These are phyloP conservation scores for Plagodis dolabraria DNA, from an alignment of 2,888 invertebrate genomes.

Conservation along the genomic window DNA sequence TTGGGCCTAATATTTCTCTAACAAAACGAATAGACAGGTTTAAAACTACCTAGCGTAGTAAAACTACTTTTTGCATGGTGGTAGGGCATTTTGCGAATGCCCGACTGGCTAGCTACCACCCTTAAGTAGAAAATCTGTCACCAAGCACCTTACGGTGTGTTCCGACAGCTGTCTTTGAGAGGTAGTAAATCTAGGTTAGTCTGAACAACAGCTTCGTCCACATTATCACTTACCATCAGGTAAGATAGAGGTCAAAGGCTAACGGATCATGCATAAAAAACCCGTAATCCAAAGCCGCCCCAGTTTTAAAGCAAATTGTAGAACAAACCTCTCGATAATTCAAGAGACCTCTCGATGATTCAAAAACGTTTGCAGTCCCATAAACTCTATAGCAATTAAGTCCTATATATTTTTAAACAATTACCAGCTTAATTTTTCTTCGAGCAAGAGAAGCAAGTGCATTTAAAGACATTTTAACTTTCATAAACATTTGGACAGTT, in stretches of 20 bases:
- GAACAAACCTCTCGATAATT: conserved; percentile 27
- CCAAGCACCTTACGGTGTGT: too few species aligned
- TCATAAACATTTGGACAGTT: conserved; percentile 60
- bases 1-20: conserved; percentile 3
- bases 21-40: conserved; percentile 11
- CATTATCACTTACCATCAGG: too few species aligned
- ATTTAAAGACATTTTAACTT: conserved; percentile 70
- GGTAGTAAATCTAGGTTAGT: too few species aligned
- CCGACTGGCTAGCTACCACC: too few species aligned
- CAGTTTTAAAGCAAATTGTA: conserved; percentile 32
- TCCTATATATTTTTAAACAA: conserved; percentile 46
- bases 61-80: too few species aligned
- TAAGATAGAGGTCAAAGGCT: too few species aligned
- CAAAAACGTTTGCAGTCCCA: conserved; percentile 45
- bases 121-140: too few species aligned
- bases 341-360: conserved; percentile 33
- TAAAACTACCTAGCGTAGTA: conserved; percentile 11
- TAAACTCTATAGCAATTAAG: conserved; percentile 54
- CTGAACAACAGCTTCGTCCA: too few species aligned
- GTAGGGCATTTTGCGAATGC: too few species aligned
- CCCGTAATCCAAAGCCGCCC: conserved; percentile 25
- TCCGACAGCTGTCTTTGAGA: too few species aligned
- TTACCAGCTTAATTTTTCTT: conserved; percentile 50
- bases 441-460: conserved; percentile 66
- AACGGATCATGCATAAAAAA: too few species aligned